Evolutionary conservation across 2,797 vertebrate species (phyloP), one percentile per base, ranked within the genome.

Genomic region (Leptoclinus maculatus): DNA sequence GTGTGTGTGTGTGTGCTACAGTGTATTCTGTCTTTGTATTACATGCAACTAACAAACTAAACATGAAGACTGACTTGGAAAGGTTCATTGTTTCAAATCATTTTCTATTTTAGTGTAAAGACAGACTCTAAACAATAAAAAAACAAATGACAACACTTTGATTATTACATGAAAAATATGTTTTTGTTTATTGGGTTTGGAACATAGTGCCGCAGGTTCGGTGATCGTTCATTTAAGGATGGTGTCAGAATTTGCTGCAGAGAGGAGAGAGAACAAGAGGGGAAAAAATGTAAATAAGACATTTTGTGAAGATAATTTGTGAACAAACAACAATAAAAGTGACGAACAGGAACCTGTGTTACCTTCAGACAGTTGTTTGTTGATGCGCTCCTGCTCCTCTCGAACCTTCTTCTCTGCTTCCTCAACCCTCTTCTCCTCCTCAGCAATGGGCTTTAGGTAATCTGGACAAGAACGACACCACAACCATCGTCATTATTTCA

Each of bases 371-470:
- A 97, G 71, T 62, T 96, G 92, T 84, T 93, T 96, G 56, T 95
- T 94, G 29, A 98, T 97, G 10, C 96, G 95, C 60, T 97, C 97
- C 43, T 96, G 92, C 69, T 99, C 97, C 65, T 97, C 96, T 64
- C 94, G 92, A 41, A 87, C 79, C 88, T 93, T 94, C 43, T 96
- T 97, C 89, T 98, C 97, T 4, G 95, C 96, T 0, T 94, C 96
- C 51, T 97, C 98, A 36, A 96, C 0, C 88, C 84, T 94, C 58
- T 93, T 94, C 80, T 99, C 97, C 77, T 98, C 97, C 25, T 94
- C 97, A 10, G 96, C 97, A 66, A 96, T 90, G 2, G 98, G 97
- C 85, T 97, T 98, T 32, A 99, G 91, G 82, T 98, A 96, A 3
- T 96, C 98, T 99, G 86, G 32, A 80, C 59, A 39, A 38, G 10